Evolutionary conservation across 2,888 invertebrate genomes (phyloP).

Genomic region (Pardosa pseudoannulata): DNA sequence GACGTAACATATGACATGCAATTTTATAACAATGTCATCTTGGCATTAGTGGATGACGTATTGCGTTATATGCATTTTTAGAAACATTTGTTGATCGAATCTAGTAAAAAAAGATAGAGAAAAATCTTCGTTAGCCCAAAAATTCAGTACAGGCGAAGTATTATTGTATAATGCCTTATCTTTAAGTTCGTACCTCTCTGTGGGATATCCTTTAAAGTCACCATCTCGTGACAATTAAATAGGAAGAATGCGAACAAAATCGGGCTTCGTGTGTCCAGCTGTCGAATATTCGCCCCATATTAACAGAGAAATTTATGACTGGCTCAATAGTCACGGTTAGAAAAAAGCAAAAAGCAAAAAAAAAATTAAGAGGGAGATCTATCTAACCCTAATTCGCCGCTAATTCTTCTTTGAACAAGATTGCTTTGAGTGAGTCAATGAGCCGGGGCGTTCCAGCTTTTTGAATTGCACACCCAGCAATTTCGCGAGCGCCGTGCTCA

Average conservation of each 20-base stretch:
- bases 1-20: too few species aligned
- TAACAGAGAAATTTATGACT: conserved; percentile 53
- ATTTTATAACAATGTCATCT: too few species aligned
- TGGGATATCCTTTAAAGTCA: background rate
- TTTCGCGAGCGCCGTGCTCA: conserved; percentile 36
- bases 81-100: too few species aligned
- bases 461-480: conserved; percentile 44
- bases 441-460: conserved; percentile 53
- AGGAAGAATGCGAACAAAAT: conserved; percentile 5
- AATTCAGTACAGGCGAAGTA: too few species aligned
- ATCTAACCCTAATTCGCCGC: conserved; percentile 41
- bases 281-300: conserved; percentile 43
- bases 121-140: too few species aligned
- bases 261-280: conserved; percentile 26
- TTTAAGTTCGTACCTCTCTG: too few species aligned
- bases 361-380: too few species aligned
- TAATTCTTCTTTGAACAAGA: conserved; percentile 69
- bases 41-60: too few species aligned
- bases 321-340: background rate
- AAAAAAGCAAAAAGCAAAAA: conserved; percentile 21
- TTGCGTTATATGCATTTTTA: too few species aligned
- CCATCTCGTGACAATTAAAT: conserved; percentile 9
- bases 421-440: conserved; percentile 57
- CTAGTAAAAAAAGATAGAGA: too few species aligned
- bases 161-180: too few species aligned